Evolutionary conservation across 2,797 vertebrate species (phyloP), one percentile per base, ranked within the genome.

Genomic region (Labroides dimidiatus): DNA sequence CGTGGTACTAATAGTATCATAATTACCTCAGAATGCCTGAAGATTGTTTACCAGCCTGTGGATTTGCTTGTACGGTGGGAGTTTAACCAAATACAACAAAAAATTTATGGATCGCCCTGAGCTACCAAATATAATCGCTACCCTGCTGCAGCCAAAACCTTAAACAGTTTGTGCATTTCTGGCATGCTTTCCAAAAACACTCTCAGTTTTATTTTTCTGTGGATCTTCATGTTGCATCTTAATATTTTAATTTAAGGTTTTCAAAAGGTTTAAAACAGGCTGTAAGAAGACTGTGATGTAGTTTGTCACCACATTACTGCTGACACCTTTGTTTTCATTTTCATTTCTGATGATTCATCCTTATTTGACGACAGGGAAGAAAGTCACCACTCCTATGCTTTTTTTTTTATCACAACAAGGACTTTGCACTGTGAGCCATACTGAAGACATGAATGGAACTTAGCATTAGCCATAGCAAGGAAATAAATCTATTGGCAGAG

Each of bases 31-130:
- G 72, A 76, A 83, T 41, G 70, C 80, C 57, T 66, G 56, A 75
- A 49, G 82, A 77, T 51, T 84, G 75, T 87, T 87, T 85, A 85
- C 77, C 56, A 2, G 58, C 67, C 66, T 11, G 61, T 75, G 63
- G 73, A 69, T 53, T 61, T 52, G 56, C 64, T 79, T 55, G 56
- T 67, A 42, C 69, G 61, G 39, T 10, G 58, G 75, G 68, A 71
- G 66, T 80, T 81, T 57, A 67, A 70, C 69, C 39, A 75, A 79
- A 77, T 72, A 68, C 53, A 27, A 55, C 57, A 17, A 77, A 66
- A 69, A 62, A 77, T 49, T 14, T 56, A 33, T 33, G 56, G 54
- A 84, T 45, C 52, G 55, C 74, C 52, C 9, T 36, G 14, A 69
- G 62, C 50, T 53, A 58, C 16, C 1, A 14, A 55, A 44, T 61